Base-by-base conservation (phyloP, 2,113 vertebrate species). In the Nycticebus coucang region DNA sequence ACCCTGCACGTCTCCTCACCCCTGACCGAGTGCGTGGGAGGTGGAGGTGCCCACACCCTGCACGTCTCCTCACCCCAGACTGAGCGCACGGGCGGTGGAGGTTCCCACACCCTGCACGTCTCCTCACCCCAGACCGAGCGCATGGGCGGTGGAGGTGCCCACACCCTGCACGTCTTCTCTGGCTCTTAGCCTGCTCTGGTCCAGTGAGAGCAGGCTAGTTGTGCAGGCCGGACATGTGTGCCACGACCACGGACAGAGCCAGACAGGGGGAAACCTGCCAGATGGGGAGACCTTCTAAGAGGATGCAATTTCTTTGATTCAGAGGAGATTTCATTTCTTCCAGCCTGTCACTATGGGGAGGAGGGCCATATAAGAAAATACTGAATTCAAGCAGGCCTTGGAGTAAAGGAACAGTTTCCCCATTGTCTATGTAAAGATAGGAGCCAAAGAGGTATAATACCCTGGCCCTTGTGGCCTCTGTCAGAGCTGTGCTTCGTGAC, bases 21-120 rank as follows among this genome's bases (percentile, higher is more conserved):
- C 35, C 2, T 10, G 41, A 15, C 37, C 14, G n/a, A 60, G 86
- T 0, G 1, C 12, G 5, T 4, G 11, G 59, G 66, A 0, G 5
- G n/a, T n/a, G 21, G 30, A 53, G 22, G 7, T 10, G 22, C 59
- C 37, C 11, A 4, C 0, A 0, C 59, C 3, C 6, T 14, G n/a
- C 4, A 8, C 45, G 5, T 45, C 45, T 45, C 8, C 45, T 7
- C 30, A 4, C 71, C 85, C 35, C 2, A 10, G 41, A 15, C 37
- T 18, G n/a, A 60, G 86, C 0, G 1, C 12, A 7, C 5, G 11
- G 59, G 66, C 0, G 0, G 5, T 1, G 21, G 30, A 53, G 22
- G 7, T 10, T 18, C 59, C 37, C 11, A 4, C 0, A 0, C 59
- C 2, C 6, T 14, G n/a, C 4, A 8, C 45, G 5, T 45, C 45